A percentile compares a stretch with the other conserved stretches of the same genome.
These are phyloP conservation scores for Rutilus rutilus DNA, from an alignment of 2,113 vertebrate species.

Conservation along the genomic window DNA sequence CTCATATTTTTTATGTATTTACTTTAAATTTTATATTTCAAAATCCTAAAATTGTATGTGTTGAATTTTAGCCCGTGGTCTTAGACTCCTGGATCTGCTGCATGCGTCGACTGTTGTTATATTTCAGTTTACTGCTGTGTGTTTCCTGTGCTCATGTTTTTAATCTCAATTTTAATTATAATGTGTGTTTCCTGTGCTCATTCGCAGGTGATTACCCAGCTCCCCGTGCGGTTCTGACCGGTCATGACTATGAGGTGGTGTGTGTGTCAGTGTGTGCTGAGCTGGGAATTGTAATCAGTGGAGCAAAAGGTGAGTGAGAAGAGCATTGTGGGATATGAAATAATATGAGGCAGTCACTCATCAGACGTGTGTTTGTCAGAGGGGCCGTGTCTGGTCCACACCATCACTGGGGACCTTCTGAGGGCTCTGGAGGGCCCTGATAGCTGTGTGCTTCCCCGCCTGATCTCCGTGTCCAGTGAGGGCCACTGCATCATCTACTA, in stretches of 20 bases:
- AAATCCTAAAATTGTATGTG: background rate
- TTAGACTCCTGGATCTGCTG: too few species aligned
- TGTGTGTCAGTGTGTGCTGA: slow-evolving; percentile 97
- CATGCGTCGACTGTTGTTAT: background rate
- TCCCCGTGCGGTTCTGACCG: slow-evolving; percentile 93
- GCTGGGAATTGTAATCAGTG: slow-evolving; percentile 96
- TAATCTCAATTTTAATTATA: too few species aligned
- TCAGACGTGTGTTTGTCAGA: slow-evolving; percentile 71
- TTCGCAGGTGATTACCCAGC: slow-evolving; percentile 92
- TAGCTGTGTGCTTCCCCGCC: slow-evolving; percentile 84
- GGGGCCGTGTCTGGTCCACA: slow-evolving; percentile 97
- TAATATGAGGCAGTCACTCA: background rate
- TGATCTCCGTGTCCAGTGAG: slow-evolving; percentile 94
- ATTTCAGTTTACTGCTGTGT: background rate
- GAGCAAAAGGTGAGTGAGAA: slow-evolving; percentile 91
- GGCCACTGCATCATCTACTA: slow-evolving; percentile 98
- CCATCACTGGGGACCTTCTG: slow-evolving; percentile 96
- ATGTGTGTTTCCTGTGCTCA: slow-evolving; percentile 30
- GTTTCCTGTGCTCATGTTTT: slow-evolving; percentile 25
- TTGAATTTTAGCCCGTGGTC: too few species aligned
- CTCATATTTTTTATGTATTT: background rate
- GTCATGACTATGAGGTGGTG: slow-evolving; percentile 96
- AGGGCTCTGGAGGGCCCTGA: slow-evolving; percentile 94
- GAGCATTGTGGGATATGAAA: background rate
- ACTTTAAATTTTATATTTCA: background rate